Percentiles rank a stretch among this genome's conserved stretches.
phyloP scores from a whole-genome alignment of 1,140 invertebrate genomes.

The Samia ricini region DNA sequence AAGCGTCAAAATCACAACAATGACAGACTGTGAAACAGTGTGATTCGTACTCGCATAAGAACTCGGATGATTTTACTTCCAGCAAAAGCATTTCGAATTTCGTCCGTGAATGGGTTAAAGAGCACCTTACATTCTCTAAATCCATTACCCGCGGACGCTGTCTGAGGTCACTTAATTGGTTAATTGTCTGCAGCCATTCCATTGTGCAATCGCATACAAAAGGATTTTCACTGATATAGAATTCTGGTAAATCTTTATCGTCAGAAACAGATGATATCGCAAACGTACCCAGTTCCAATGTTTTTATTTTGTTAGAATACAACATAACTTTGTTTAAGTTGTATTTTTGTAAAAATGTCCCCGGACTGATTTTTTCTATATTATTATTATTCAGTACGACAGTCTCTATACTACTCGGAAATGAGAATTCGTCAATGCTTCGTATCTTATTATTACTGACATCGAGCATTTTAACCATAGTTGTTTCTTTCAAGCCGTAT shows the following conservation, averaged over 20 bases:
- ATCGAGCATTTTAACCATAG: conserved; percentile 88
- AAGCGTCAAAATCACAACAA: conserved; percentile 94
- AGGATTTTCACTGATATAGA: conserved; percentile 89
- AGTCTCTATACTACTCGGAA: conserved; percentile 87
- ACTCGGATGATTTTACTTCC: conserved; percentile 88
- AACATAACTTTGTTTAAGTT: conserved; percentile 88
- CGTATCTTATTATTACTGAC: conserved; percentile 86
- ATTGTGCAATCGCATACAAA: conserved; percentile 91
- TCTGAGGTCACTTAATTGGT: conserved; percentile 83
- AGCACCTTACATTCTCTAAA: conserved; percentile 90
- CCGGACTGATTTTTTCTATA: conserved; percentile 83
- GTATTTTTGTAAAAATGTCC: conserved; percentile 85
- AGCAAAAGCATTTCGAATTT: conserved; percentile 83
- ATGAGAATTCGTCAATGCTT: conserved; percentile 82
- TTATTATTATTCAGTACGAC: conserved; percentile 87
- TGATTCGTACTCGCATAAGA: conserved; percentile 91
- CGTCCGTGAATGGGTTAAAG: conserved; percentile 86
- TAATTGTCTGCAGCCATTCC: conserved; percentile 91
- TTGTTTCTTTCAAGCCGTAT: conserved; percentile 86
- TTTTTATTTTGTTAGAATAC: conserved; percentile 86
- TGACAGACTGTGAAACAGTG: conserved; percentile 94
- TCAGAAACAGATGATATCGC: conserved; percentile 81
- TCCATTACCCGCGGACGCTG: conserved; percentile 92
- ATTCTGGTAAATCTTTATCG: conserved; percentile 84
- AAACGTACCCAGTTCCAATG: conserved; percentile 85